Evolutionary conservation across 2,888 invertebrate genomes (phyloP).

Genomic region (Thereva nobilitata): DNA sequence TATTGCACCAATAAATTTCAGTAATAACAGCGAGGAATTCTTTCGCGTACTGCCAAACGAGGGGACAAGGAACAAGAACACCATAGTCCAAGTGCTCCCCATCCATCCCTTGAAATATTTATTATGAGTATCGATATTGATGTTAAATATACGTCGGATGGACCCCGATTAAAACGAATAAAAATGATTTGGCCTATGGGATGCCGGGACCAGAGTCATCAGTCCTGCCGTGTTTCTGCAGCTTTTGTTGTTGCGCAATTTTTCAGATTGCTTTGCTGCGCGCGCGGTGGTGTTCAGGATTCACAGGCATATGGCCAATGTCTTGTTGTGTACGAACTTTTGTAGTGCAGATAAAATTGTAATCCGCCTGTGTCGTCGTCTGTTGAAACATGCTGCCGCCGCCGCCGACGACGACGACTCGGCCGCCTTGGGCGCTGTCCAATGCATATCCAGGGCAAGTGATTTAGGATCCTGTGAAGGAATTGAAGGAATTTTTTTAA

Average conservation of each 20-base stretch:
- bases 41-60: not conserved
- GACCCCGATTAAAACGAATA: constrained; percentile 28
- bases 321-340: constrained; percentile 20
- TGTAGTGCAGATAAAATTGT: constrained; percentile 33
- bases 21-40: constrained; percentile 35
- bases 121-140: constrained; percentile 31
- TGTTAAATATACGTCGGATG: constrained; percentile 33
- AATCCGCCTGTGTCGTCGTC: constrained; percentile 32
- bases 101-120: constrained; percentile 32
- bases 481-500: constrained; percentile 4
- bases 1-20: constrained; percentile 46
- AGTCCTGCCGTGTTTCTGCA: constrained; percentile 3
- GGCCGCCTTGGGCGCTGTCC: constrained; percentile 19
- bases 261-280: constrained; percentile 24
- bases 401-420: constrained; percentile 17
- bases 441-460: constrained; percentile 15
- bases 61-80: not conserved
- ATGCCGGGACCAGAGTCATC: constrained; percentile 23
- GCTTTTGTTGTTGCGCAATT: constrained; percentile 2
- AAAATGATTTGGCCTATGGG: constrained; percentile 34
- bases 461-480: constrained; percentile 25
- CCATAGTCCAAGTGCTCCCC: constrained; percentile 15
- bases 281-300: not conserved
- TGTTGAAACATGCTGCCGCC: constrained; percentile 27
- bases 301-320: constrained; percentile 10